A percentile compares a stretch with the other conserved stretches of the same genome.
These are phyloP conservation scores for Drosophila putrida DNA, from an alignment of 2,888 invertebrate genomes.

Conservation along the genomic window DNA sequence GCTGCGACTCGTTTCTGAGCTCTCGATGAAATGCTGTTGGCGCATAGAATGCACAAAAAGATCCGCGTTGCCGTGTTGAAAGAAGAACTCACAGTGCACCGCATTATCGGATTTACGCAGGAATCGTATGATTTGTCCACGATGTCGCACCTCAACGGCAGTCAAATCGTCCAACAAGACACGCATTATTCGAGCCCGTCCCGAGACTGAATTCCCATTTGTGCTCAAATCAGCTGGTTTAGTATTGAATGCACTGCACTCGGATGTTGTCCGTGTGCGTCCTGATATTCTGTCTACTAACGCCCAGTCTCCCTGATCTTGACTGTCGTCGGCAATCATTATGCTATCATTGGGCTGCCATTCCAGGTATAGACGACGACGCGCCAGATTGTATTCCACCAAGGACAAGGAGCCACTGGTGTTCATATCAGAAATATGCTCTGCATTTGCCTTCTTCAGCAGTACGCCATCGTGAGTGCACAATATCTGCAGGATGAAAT, in stretches of 20 bases:
- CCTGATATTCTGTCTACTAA: conserved; percentile 89
- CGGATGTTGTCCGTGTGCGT: conserved; percentile 84
- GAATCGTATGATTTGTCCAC: conserved; percentile 88
- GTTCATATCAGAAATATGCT: conserved; percentile 88
- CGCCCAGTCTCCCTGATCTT: conserved; percentile 93
- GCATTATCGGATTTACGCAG: conserved; percentile 88
- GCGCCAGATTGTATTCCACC: conserved; percentile 82
- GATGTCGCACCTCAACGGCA: conserved; percentile 88
- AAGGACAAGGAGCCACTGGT: conserved; percentile 85
- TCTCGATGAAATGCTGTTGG: conserved; percentile 81
- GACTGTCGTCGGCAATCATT: conserved; percentile 91
- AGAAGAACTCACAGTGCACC: conserved; percentile 90
- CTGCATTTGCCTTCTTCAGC: conserved; percentile 88
- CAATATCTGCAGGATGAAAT: conserved; percentile 86
- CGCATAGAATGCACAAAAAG: conserved; percentile 85
- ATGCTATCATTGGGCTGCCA: conserved; percentile 92
- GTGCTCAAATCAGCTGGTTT: conserved; percentile 73
- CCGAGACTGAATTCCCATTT: conserved; percentile 28
- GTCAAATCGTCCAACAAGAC: conserved; percentile 88
- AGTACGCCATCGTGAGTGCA: conserved; percentile 93
- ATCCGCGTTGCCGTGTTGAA: conserved; percentile 94
- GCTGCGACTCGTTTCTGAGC: conserved; percentile 87
- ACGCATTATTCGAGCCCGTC: conserved; percentile 86
- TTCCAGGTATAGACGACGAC: conserved; percentile 89
- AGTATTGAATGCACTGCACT: conserved; percentile 84